Evolutionary conservation across 2,113 vertebrate species (phyloP).

Genomic region (Dendropsophus ebraccatus): DNA sequence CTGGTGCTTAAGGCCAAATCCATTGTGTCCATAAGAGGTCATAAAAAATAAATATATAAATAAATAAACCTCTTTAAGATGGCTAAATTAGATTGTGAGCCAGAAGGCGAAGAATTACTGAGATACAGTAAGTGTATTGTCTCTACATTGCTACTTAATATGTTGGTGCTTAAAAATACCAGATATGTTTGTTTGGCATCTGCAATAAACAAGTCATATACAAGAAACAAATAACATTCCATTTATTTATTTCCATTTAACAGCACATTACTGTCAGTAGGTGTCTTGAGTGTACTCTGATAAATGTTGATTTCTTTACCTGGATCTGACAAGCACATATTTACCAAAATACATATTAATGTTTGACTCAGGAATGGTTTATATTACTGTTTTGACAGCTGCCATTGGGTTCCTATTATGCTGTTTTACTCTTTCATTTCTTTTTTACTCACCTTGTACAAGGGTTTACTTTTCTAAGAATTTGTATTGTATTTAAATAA

Average conservation of each 20-base stretch:
- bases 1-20: too few relatives aligned
- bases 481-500: background rate
- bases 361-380: background rate
- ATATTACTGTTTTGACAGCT: conserved; percentile 7
- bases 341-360: conserved; percentile 13
- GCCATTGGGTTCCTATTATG: background rate
- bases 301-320: conserved; percentile 2
- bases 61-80: background rate
- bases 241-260: background rate
- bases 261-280: background rate
- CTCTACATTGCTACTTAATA: background rate
- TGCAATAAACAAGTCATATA: background rate
- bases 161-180: background rate
- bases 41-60: too few relatives aligned
- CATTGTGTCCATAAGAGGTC: too few relatives aligned
- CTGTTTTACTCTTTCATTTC: background rate
- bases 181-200: background rate
- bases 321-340: conserved; percentile 15
- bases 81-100: background rate
- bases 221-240: background rate
- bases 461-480: background rate
- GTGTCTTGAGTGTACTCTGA: background rate
- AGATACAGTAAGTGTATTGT: background rate
- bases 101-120: background rate
- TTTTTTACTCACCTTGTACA: background rate